Evolutionary conservation across 2,113 vertebrate species (phyloP), one percentile per base, ranked within the genome.

Genomic region (Verasper variegatus): DNA sequence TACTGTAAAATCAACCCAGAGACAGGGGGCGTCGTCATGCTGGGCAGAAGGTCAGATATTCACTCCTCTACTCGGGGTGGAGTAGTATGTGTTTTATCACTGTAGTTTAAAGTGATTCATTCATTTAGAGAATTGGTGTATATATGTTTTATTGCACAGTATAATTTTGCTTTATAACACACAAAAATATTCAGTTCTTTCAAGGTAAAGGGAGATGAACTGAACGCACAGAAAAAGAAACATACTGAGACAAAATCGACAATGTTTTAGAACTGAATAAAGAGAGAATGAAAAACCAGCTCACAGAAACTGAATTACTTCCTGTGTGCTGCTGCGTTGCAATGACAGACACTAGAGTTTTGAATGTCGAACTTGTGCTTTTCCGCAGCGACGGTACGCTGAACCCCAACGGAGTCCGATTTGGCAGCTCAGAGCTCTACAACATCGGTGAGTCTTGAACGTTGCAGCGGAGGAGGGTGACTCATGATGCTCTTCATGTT

Each of bases 341-440:
- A 3, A 1, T 58, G 42, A 67, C 31, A n/a, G 60, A 68, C 24
- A 11, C 0, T 0, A 1, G 0, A 55, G 24, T 20, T 78, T 26
- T 31, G 14, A 60, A 55, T 76, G 10, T 59, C 69, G 12, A 76
- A 68, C 40, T 55, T 73, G 47, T 85, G 74, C 78, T 80, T 85
- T 6, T 74, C 86, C 84, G 20, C 93, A 99, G 98, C 4, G 98
- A 99, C 0, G 97, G 98, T 4, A 99, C 97, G 0, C 83, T 99
- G 88, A 99, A 99, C 93, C 98, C 98, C 56, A 99, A 96, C 0
- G 98, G 98, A 54, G 97, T 99, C 20, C 95, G 98, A 18, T 99
- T 99, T 2, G 98, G 98, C 85, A 99, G 97, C 86, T 98, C 98
- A 0, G 98, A 99, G 88, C 98, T 99, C 93, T 99, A 98, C 85